Evolutionary conservation across 2,888 invertebrate species (phyloP), one percentile per base, ranked within the genome.

Genomic region (Proisotoma minuta): DNA sequence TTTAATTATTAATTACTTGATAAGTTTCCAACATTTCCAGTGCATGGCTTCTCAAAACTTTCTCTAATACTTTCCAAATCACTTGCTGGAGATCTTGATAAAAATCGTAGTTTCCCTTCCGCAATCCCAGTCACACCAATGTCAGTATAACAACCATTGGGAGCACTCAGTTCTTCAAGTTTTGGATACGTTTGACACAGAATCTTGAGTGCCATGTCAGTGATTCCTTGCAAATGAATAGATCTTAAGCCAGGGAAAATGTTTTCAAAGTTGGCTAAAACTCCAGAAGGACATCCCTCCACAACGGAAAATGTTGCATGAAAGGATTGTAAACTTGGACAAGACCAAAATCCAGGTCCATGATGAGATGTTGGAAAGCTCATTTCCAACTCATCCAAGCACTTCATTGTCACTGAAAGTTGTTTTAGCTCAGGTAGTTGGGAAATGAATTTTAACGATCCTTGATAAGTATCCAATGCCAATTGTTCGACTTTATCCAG

Each of bases 381-480:
- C 40, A 63, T 63, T 56, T 66, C 65, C 29, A 68, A 49, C 28
- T 68, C 65, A 34, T 68, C 68, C 59, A 63, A 59, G 20, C 63
- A 63, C 34, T 63, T 63, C 65, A 68, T 66, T 2, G 63, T 62
- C n/a, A 68, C 57, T 1, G 59, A 63, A 26, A 68, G 59, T n/a
- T 49, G 43, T 43, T 59, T 63, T 48, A 68, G 26, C 18, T 63
- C 54, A 18, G 68, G 65, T 8, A 65, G 54, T 22, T 61, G 56
- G 8, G 61, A 54, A 1, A 62, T 62, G 43, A 68, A 68, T 63
- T 61, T 58, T 51, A 68, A 47, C 5, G 68, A 68, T 40, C 68
- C 68, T 62, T 68, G 63, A 58, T 68, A 68, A 26, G 65, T 65
- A 29, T 68, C 68, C 26, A 68, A 53, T 20, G 65, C 62, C 28